These are phyloP conservation scores for Blastobasis adustella DNA, from an alignment of 2,888 invertebrate genomes.

Conservation along the genomic window DNA sequence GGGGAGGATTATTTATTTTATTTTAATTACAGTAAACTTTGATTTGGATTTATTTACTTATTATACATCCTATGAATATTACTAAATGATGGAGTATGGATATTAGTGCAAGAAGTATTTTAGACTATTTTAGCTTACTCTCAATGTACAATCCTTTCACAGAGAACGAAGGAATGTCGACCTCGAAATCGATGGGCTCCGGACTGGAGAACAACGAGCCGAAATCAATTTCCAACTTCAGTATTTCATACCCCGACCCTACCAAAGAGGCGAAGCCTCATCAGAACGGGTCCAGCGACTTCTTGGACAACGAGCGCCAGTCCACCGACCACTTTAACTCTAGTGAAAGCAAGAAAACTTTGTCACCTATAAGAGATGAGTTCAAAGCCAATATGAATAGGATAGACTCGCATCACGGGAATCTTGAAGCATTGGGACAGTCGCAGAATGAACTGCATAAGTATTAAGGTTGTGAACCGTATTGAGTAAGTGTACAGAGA, in stretches of 20 bases:
- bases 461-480: background rate
- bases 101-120: too few relatives aligned
- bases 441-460: conserved; percentile 26
- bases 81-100: too few relatives aligned
- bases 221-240: conserved; percentile 44
- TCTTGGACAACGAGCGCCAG: conserved; percentile 41
- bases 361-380: conserved; percentile 36
- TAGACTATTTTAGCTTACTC: too few relatives aligned
- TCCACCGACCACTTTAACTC: conserved; percentile 31
- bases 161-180: conserved; percentile 35
- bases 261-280: conserved; percentile 11
- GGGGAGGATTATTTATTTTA: too few relatives aligned
- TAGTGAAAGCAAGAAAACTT: conserved; percentile 19
- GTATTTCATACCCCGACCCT: conserved; percentile 35
- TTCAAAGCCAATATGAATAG: conserved; percentile 67
- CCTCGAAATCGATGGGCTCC: conserved; percentile 45
- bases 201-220: conserved; percentile 40
- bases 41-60: too few relatives aligned
- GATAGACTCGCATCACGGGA: conserved; percentile 65
- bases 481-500: too few relatives aligned
- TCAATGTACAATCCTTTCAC: conserved; percentile 11
- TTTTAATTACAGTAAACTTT: too few relatives aligned
- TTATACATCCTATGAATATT: too few relatives aligned
- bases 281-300: conserved; percentile 50
- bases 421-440: conserved; percentile 44